Base-by-base conservation (phyloP, 2,113 vertebrate genomes). In the Sylvilagus bachmani region DNA sequence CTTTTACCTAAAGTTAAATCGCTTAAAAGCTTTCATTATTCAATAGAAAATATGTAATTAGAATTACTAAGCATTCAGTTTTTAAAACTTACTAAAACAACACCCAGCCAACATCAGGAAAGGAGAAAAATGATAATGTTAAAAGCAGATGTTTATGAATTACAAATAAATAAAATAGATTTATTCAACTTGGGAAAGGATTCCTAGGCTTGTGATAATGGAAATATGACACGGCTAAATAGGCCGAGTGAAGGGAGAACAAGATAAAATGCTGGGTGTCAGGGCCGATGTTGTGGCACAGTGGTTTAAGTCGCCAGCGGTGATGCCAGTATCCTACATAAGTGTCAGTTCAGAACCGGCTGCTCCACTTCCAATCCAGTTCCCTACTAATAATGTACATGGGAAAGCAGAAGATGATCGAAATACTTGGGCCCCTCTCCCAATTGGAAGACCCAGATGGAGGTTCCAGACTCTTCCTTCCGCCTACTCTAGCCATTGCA, bases 1-100 rank as follows among this genome's bases (percentile, higher is more conserved):
- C 17, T 13, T 88, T 85, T 91, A 90, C 51, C 85, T 94, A 83
- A 96, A 94, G 95, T 94, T 78, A 96, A 95, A 70, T 75, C n/a
- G 21, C 36, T 82, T 74, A 79, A 93, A 96, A 96, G 75, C 71
- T 73, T 95, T 91, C 53, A 81, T 85, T 93, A 94, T 64, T 83
- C 86, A 91, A 93, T 29, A 70, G 25, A 84, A 91, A 94, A 93
- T 62, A 81, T 49, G 16, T 61, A 93, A 85, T 93, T 90, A 93
- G 33, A 95, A 51, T 84, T 82, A 95, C 51, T 83, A 83, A 84
- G 31, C 61, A 92, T 87, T 95, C 84, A 44, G 81, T 87, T 91
- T 78, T 62, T 51, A 61, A 89, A 77, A 71, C 14, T 33, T 6
- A 74, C 6, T 55, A 61, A 92, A 82, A 86, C 75, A 85, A 58